phyloP scores from a whole-genome alignment of 2,113 vertebrate species.

The Salvator merianae region DNA sequence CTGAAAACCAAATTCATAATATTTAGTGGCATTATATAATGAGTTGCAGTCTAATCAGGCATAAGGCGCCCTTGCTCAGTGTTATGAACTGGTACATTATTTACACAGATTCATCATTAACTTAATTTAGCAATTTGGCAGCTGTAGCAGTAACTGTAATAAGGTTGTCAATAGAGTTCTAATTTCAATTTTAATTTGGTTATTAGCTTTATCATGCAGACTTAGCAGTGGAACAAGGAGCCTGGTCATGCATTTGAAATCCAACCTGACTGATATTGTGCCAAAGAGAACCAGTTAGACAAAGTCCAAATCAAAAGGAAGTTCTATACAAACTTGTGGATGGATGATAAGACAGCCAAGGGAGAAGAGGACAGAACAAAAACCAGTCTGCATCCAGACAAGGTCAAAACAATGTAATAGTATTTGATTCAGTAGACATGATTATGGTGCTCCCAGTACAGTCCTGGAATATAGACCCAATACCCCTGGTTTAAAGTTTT shows the following conservation, averaged over 20 bases:
- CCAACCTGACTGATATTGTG: not conserved
- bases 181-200: slow-evolving; percentile 58
- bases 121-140: slow-evolving; percentile 35
- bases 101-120: slow-evolving; percentile 23
- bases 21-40: slow-evolving; percentile 24
- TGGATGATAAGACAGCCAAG: not conserved
- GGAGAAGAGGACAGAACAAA: not conserved
- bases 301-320: not conserved
- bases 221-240: not conserved
- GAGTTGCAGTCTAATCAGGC: slow-evolving; percentile 12
- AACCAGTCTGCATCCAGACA: too few species aligned
- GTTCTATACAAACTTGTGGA: not conserved
- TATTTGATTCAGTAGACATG: too few species aligned
- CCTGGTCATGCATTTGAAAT: not conserved
- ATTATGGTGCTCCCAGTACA: too few species aligned
- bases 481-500: too few species aligned
- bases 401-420: too few species aligned
- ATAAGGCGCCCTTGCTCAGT: slow-evolving; percentile 11
- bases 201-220: slow-evolving; percentile 4
- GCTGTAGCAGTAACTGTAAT: slow-evolving; percentile 51
- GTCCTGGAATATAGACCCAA: too few species aligned
- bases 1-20: slow-evolving; percentile 28
- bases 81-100: slow-evolving; percentile 19
- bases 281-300: not conserved
- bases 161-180: slow-evolving; percentile 46